phyloP scores from a whole-genome alignment of 2,888 invertebrate species.

The Mylabris sibirica region DNA sequence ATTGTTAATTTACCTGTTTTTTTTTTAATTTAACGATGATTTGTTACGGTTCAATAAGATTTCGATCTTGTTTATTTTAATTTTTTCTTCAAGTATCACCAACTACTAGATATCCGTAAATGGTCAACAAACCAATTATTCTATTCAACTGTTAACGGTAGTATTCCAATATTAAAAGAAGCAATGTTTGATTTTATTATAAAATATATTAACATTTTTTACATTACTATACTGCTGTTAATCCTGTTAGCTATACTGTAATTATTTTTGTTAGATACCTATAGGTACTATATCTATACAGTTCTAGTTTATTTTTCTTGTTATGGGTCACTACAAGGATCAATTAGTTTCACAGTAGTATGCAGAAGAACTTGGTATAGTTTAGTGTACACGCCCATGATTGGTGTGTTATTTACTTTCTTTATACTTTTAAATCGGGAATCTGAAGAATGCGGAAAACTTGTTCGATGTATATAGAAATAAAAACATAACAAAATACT shows the following conservation, averaged over 20 bases:
- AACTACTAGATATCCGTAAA: not conserved
- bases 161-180: not conserved
- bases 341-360: slow-evolving; percentile 4
- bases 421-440: not conserved
- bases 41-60: not conserved
- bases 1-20: not conserved
- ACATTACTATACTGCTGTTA: not conserved
- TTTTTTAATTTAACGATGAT: not conserved
- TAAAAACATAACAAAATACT: not conserved
- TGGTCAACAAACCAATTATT: slow-evolving; percentile 2
- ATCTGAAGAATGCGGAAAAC: slow-evolving; percentile 1
- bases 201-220: not conserved
- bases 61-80: not conserved
- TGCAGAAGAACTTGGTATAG: not conserved
- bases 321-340: slow-evolving; percentile 10
- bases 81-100: not conserved
- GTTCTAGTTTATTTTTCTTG: slow-evolving; percentile 5
- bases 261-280: not conserved
- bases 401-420: slow-evolving; percentile 8
- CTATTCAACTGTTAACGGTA: not conserved
- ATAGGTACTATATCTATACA: not conserved
- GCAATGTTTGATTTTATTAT: not conserved
- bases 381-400: not conserved
- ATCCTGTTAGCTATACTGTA: not conserved
- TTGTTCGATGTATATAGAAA: not conserved